These are phyloP conservation scores for Aphrophora alni DNA, from an alignment of 2,888 invertebrate genomes.

Conservation along the genomic window DNA sequence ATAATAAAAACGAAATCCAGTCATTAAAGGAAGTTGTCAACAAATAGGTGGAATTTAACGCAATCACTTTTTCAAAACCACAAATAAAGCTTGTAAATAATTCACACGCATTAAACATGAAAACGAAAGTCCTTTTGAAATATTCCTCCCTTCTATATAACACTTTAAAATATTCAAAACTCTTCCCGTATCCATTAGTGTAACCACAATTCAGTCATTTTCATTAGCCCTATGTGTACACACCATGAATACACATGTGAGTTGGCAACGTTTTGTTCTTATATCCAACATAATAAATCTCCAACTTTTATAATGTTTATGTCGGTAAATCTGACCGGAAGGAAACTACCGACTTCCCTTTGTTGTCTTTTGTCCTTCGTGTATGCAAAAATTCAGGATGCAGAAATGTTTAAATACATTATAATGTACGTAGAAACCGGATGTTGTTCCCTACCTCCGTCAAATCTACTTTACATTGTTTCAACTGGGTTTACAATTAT, in stretches of 20 bases:
- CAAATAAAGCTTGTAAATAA: not conserved
- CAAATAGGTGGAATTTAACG: not conserved
- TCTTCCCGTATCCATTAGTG: not conserved
- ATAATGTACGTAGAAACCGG: conserved; percentile 32
- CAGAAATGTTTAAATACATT: conserved; percentile 31
- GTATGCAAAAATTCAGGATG: conserved; percentile 33
- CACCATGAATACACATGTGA: not conserved
- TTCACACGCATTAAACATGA: not conserved
- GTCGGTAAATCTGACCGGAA: conserved; percentile 35
- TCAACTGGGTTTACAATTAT: not conserved
- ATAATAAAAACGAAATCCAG: too few relatives aligned
- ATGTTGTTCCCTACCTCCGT: not conserved
- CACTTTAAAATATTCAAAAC: not conserved
- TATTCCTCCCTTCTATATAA: not conserved
- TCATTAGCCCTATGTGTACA: not conserved
- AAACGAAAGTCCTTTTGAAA: not conserved
- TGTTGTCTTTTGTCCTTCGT: conserved; percentile 35
- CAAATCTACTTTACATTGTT: not conserved
- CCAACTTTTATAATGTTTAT: conserved; percentile 22
- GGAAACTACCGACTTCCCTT: conserved; percentile 21
- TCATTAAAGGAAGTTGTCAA: too few relatives aligned
- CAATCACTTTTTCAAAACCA: not conserved
- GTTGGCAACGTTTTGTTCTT: not conserved
- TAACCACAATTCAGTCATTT: not conserved
- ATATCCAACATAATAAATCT: conserved; percentile 20